Base-by-base conservation (phyloP, 1,140 invertebrate species). In the Neomicropteryx cornuta region DNA sequence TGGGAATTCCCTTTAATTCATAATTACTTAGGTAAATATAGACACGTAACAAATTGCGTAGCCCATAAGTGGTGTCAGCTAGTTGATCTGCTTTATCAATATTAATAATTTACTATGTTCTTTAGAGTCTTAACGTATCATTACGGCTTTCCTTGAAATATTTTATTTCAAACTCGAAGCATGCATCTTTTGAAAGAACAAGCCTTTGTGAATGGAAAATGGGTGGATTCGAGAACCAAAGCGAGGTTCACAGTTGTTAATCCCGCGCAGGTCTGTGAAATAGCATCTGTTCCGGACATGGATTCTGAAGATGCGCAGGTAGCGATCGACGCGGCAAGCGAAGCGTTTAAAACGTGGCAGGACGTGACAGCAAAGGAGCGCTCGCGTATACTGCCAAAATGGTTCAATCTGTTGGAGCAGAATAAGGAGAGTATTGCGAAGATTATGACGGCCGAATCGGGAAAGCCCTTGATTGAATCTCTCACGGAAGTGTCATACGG, bases 401-500 rank as follows among this genome's bases (percentile, higher is more conserved):
- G 87, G 85, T 89, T 76, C 52, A 73, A 88, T 49, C 50, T 93
- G 5, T 73, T 91, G 49, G 70, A 79, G 16, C 59, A 82, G 52
- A 74, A 95, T 55, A 61, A 75, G 24, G 75, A 87, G 49, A 73
- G 83, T 42, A 63, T 97, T 33, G 87, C 91, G 3, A 56, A 77
- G 48, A 77, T 97, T 29, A 73, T 98, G 39, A 94, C 89, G 0
- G 61, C 75, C 3, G 94, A 98, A 71, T 82, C 82, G 48, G 97
- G 97, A 1, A 99, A 99, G 70, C 87, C 93, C 2, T 54, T 97
- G 13, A 60, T 67, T 23, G 97, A 99, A 67, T 73, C 95, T 0
- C 64, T 73, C 46, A 89, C 81, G 14, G 97, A 99, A 73, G 76
- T 99, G 10, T 68, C 58, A 18, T 99, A 98, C 70, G 92, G 91